Evolutionary conservation across 2,888 invertebrate genomes (phyloP).

Genomic region (Diploptera punctata): DNA sequence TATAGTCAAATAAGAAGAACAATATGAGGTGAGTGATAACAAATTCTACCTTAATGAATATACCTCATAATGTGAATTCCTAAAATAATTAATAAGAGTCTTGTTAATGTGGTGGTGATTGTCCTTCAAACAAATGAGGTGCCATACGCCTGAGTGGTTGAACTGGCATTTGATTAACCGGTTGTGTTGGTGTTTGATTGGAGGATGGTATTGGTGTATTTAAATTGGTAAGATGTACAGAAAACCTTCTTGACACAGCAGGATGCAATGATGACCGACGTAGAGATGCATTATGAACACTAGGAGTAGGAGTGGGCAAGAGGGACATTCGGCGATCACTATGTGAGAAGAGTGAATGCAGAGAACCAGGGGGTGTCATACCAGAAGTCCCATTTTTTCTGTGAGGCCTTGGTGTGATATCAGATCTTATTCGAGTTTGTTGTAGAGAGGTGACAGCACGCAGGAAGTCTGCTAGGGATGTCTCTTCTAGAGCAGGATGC

Average conservation of each 20-base stretch:
- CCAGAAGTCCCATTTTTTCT: slow-evolving; percentile 63
- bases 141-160: not conserved
- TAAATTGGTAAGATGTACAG: not conserved
- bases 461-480: slow-evolving; percentile 82
- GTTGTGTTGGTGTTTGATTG: too few species aligned
- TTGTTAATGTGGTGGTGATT: too few species aligned
- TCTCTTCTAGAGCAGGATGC: slow-evolving; percentile 70
- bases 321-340: not conserved
- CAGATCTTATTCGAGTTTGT: slow-evolving; percentile 53
- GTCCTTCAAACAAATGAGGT: slow-evolving; percentile 6
- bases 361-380: slow-evolving; percentile 57
- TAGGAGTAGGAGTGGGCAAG: not conserved
- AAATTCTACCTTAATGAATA: too few species aligned
- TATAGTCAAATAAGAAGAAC: too few species aligned
- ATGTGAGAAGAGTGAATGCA: slow-evolving; percentile 58
- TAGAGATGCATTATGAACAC: not conserved
- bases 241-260: not conserved
- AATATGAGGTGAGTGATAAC: too few species aligned
- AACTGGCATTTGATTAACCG: not conserved
- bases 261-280: not conserved
- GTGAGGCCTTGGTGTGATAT: slow-evolving; percentile 49
- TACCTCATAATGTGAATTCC: too few species aligned
- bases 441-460: slow-evolving; percentile 77
- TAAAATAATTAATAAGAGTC: too few species aligned
- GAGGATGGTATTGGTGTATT: not conserved